Evolutionary conservation across 2,888 invertebrate species (phyloP).

Genomic region (Magallana nippona): DNA sequence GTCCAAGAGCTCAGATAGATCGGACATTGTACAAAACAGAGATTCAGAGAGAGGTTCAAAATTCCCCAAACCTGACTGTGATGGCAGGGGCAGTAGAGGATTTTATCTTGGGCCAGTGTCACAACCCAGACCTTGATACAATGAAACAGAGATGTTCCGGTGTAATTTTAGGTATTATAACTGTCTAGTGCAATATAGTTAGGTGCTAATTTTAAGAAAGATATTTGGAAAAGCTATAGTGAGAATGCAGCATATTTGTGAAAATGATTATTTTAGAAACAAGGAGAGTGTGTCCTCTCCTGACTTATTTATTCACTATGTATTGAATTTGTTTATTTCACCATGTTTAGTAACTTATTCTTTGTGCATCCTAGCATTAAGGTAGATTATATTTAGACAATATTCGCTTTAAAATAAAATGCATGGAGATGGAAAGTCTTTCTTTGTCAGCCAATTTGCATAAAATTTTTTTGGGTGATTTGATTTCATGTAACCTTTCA

Average conservation of each 20-base stretch:
- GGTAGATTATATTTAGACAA: too few species aligned
- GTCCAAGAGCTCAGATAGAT: constrained; percentile 93
- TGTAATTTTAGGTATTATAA: constrained; percentile 69
- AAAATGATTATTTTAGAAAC: too few species aligned
- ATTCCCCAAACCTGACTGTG: constrained; percentile 85
- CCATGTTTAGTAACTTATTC: too few species aligned
- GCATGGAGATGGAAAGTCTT: too few species aligned
- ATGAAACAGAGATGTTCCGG: constrained; percentile 68
- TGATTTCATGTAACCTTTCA: constrained; percentile 10
- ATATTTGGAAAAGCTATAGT: neutral
- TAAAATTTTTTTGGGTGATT: too few species aligned
- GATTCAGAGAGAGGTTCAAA: constrained; percentile 87
- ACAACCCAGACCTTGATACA: constrained; percentile 50
- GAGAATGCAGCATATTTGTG: too few species aligned
- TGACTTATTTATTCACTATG: too few species aligned
- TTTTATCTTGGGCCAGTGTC: constrained; percentile 83
- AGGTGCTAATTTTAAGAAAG: neutral
- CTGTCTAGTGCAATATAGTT: neutral
- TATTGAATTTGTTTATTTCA: too few species aligned
- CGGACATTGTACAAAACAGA: constrained; percentile 88
- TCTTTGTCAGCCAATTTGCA: too few species aligned
- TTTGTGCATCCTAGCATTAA: too few species aligned
- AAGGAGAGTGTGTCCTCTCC: too few species aligned
- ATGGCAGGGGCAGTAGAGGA: constrained; percentile 89
- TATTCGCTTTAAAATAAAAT: too few species aligned